phyloP scores from a whole-genome alignment of 1,140 invertebrate genomes.

The Ceratitis capitata region DNA sequence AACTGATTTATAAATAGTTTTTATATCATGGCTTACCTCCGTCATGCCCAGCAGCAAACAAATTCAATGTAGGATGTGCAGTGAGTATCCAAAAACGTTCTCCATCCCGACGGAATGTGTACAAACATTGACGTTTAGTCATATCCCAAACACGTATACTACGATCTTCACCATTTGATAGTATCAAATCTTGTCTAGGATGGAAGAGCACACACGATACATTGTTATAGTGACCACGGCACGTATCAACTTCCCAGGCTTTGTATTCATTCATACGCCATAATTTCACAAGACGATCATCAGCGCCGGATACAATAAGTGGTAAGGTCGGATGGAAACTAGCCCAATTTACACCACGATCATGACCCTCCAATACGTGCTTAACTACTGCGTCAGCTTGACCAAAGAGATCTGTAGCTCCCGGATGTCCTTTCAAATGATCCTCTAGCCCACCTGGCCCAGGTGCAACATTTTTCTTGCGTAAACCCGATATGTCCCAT shows the following conservation, averaged over 20 bases:
- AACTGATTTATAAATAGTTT: not conserved
- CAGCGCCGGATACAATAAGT: conserved; percentile 95
- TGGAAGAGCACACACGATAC: conserved; percentile 98
- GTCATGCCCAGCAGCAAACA: conserved; percentile 96
- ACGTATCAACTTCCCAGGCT: conserved; percentile 99
- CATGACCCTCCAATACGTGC: conserved; percentile 97
- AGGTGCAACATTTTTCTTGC: conserved; percentile 98
- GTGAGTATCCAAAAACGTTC: conserved; percentile 97
- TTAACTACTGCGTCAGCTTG: conserved; percentile 97
- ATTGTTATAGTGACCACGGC: conserved; percentile 99
- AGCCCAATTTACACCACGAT: conserved; percentile 98
- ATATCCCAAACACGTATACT: conserved; percentile 99
- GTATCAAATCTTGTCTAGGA: conserved; percentile 94
- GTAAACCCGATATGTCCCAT: conserved; percentile 96
- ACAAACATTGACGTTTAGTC: conserved; percentile 95
- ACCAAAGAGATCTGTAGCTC: conserved; percentile 94
- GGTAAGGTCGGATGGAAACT: conserved; percentile 95
- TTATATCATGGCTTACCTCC: conserved; percentile 76
- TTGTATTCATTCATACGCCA: conserved; percentile 99
- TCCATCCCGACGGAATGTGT: conserved; percentile 94
- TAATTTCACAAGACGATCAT: conserved; percentile 96
- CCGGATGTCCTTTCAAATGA: conserved; percentile 83
- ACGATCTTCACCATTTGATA: conserved; percentile 98
- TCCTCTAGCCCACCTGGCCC: conserved; percentile 91
- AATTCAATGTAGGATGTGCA: conserved; percentile 86